Base-by-base conservation (phyloP, 2,113 vertebrate species). In the Gadus chalcogrammus region DNA sequence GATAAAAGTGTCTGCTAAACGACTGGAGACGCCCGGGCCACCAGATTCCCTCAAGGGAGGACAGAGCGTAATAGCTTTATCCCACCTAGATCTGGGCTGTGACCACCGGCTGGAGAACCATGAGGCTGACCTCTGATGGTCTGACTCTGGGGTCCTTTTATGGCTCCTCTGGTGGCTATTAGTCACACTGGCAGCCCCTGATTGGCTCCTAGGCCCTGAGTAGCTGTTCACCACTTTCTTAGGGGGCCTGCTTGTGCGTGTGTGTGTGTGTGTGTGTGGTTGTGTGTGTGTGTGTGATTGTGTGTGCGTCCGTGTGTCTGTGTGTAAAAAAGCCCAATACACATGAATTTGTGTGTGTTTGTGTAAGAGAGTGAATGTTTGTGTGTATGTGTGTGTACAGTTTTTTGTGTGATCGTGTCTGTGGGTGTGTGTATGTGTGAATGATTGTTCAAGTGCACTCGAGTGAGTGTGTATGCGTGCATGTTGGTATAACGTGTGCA, bases 141-240 rank as follows among this genome's bases (percentile, higher is more conserved):
- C 28, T 16, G 73, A n/a, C 79, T 85, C 80, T 38, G 16, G 63
- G 68, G 77, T 24, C 63, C 65, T 70, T 68, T 82, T 63, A 60
- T 71, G 48, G 69, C 48, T 68, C 17, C 67, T 74, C 64, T 69
- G 72, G 27, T n/a, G 60, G 63, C 60, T 69, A 78, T 74, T 78
- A 62, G 78, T 84, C 75, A 84, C 63, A 68, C 38, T 73, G 82
- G 80, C 38, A 28, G 20, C 63, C 67, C 61, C 75, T 68, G 79
- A 77, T 72, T 72, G 73, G 76, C 70, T 71, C 62, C 56, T 78
- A 31, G 67, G 81, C 72, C 61, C 60, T 16, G 55, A 18, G 64
- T 61, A 81, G 70, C 65, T 67, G 24, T 1, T 67, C 72, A 70
- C 64, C 31, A 16, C 68, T 64, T 69, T 68, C 67, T 61, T 15